Percentiles rank a stretch among this genome's conserved stretches.
Conservation (phyloP, 2,797 vertebrate genomes). For the Neostethus bicornis region DNA sequence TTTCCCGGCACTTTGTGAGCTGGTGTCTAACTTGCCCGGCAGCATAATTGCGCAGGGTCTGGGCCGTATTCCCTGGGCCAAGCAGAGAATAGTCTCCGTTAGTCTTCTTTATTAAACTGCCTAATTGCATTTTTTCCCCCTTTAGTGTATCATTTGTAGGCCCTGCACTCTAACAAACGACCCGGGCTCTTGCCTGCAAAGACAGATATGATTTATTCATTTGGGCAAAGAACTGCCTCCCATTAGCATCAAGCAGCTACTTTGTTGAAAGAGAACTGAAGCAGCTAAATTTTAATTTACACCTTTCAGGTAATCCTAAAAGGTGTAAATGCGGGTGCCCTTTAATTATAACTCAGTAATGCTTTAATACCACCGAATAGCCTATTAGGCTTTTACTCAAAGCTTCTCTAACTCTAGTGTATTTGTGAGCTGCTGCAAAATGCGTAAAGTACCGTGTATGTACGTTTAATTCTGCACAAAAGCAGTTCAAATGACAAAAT, state of each 20-base stretch:
- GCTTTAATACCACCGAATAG: not conserved
- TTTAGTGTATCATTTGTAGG: conserved; percentile 76
- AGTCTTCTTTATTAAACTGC: conserved; percentile 76
- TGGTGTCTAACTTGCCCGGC: conserved; percentile 36
- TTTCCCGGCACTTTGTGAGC: conserved; percentile 44
- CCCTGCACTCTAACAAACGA: conserved; percentile 74
- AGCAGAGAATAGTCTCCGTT: conserved; percentile 51
- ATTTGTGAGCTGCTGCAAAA: conserved; percentile 21
- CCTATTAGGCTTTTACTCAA: not conserved
- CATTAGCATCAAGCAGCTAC: conserved; percentile 45
- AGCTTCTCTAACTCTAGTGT: conserved; percentile 21
- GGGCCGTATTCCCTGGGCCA: conserved; percentile 63
- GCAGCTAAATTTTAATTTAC: conserved; percentile 45
- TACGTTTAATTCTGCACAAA: conserved; percentile 8
- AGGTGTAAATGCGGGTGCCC: conserved; percentile 9
- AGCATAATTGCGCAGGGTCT: conserved; percentile 60
- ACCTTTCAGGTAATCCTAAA: too few relatives aligned
- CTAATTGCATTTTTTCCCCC: conserved; percentile 77
- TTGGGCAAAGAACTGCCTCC: conserved; percentile 53
- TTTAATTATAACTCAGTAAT: conserved; percentile 24
- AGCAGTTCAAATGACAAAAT: conserved; percentile 37
- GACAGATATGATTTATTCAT: conserved; percentile 77
- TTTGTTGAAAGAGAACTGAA: conserved; percentile 26
- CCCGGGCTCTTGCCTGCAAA: conserved; percentile 56
- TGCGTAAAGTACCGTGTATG: conserved; percentile 6